Conservation (phyloP, 2,888 invertebrate genomes). For the Euzophera pinguis region DNA sequence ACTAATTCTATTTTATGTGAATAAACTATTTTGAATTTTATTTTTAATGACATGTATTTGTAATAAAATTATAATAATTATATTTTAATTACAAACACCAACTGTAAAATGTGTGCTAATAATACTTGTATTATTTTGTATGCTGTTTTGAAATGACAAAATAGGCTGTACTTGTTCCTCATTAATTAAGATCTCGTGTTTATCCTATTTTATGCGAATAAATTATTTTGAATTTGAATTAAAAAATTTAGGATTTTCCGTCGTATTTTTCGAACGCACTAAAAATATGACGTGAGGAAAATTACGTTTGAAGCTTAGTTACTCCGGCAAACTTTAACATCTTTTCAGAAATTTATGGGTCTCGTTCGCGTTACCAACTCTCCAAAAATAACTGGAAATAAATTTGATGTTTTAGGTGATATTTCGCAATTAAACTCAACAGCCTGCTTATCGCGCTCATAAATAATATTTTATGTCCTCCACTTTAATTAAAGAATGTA, state of each 20-base stretch:
- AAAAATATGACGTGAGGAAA: slow-evolving; percentile 8
- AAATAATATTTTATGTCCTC: neutral
- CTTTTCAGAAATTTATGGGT: slow-evolving; percentile 10
- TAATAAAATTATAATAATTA: no score
- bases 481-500: neutral
- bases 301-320: slow-evolving; percentile 12
- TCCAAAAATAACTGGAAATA: neutral
- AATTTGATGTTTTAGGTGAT: slow-evolving; percentile 3
- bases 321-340: slow-evolving; percentile 10
- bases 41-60: no score
- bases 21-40: no score
- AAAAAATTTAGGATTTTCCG: neutral
- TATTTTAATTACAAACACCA: no score
- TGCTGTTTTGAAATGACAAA: no score
- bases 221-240: no score
- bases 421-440: slow-evolving; percentile 1
- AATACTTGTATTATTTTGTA: no score
- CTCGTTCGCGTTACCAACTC: slow-evolving; percentile 4
- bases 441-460: neutral
- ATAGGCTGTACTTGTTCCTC: no score
- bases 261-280: slow-evolving; percentile 5
- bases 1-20: no score
- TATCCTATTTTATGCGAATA: no score
- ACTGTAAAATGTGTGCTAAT: no score
- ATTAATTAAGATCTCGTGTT: no score